Evolutionary conservation across 2,888 invertebrate species (phyloP), one percentile per base, ranked within the genome.

Genomic region (Troides aeacus): DNA sequence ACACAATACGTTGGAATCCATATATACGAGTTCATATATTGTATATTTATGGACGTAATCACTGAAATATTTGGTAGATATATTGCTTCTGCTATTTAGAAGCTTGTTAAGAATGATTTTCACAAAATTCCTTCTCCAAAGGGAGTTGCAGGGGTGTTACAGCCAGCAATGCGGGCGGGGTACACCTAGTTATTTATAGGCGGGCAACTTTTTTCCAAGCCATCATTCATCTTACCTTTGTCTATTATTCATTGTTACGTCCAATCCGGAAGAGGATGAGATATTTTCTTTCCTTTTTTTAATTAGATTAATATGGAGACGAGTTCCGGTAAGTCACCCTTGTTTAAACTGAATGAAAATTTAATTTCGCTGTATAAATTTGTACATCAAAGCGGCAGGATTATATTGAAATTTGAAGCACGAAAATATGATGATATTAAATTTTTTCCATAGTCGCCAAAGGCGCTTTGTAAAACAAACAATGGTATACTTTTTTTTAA

Each of bases 321-420:
- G 70, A 66, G 60, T 60, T 66, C 42, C 50, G 30, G 58, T 57
- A 50, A 67, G 66, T 64, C 70, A 60, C 63, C 63, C 66, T 53
- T 66, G 59, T 70, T 70, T 62, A 63, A 69, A 53, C 53, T 66
- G 18, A 57, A 66, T 63, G 70, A 66, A 70, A 66, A 66, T 70
- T 70, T 66, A 57, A 66, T 67, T 66, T 70, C 58, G 58, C 39
- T 62, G 62, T 62, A 66, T 64, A 61, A 64, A 58, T 66, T 58
- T 61, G 62, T 70, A 70, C 66, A 66, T 70, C 69, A 70, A 70
- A 70, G 69, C 58, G 66, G 62, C 17, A 36, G 53, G 62, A 30
- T 62, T 60, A 60, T 46, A n/a, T 59, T 12, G 62, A 36, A 53
- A 62, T 60, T 23, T 23, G 10, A 30, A 23, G 68, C 30, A 59